Percentiles rank a stretch among this genome's conserved stretches.
Conservation (phyloP, 2,797 vertebrate genomes). For the Diplodus puntazzo region DNA sequence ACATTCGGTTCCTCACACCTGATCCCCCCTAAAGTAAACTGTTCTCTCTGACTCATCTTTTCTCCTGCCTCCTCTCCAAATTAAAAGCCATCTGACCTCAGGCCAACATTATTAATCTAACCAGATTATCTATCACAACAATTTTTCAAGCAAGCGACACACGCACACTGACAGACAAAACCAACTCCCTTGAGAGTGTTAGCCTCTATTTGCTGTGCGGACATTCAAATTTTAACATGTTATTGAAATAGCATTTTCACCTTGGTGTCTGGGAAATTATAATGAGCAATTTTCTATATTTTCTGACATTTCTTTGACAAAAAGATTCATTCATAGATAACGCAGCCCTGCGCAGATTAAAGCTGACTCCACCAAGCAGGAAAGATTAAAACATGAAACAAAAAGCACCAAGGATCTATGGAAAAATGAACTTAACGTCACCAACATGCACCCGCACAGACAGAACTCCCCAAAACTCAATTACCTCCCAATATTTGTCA, state of each 20-base stretch:
- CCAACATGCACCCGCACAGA: conserved; percentile 3
- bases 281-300: background rate
- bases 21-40: conserved; percentile 60
- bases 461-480: conserved; percentile 37
- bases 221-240: background rate
- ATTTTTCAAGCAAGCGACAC: conserved; percentile 33
- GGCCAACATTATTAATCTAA: conserved; percentile 40
- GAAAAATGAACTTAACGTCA: conserved; percentile 12
- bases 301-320: background rate
- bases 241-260: background rate
- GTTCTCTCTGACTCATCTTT: conserved; percentile 8
- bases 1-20: conserved; percentile 66
- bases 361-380: background rate
- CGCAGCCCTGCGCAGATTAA: background rate
- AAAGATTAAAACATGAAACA: background rate
- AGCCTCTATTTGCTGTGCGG: background rate
- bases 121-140: conserved; percentile 36
- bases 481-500: conserved; percentile 56
- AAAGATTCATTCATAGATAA: background rate
- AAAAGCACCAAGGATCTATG: background rate
- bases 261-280: background rate
- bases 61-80: conserved; percentile 29
- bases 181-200: background rate
- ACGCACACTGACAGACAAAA: conserved; percentile 12
- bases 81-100: conserved; percentile 66